phyloP scores from a whole-genome alignment of 2,113 vertebrate genomes.

The Erythrocercus mccallii region DNA sequence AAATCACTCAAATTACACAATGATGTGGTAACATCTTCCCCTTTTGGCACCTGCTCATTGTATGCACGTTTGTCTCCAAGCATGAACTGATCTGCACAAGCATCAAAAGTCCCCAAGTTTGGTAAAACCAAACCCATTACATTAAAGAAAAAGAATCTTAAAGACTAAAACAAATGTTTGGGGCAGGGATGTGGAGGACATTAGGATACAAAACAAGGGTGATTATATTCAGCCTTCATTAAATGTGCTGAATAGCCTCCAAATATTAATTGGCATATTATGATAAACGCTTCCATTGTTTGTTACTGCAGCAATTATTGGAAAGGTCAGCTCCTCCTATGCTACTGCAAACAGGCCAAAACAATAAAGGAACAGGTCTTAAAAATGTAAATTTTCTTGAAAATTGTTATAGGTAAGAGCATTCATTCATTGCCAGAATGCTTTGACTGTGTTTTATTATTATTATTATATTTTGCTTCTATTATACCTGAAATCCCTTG shows the following conservation, averaged over 20 bases:
- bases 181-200: not conserved
- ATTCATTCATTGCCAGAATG: not conserved
- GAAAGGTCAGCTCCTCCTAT: conserved; percentile 31
- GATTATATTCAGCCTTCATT: conserved; percentile 14
- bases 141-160: not conserved
- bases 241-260: not conserved
- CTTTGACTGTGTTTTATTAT: not conserved
- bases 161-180: not conserved
- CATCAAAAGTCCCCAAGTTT: not conserved
- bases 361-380: not conserved
- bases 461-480: not conserved
- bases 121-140: not conserved
- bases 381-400: not conserved
- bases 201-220: not conserved
- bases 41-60: not conserved
- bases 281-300: conserved; percentile 5
- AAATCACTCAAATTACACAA: not conserved
- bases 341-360: not conserved
- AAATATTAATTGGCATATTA: conserved; percentile 5
- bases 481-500: not conserved
- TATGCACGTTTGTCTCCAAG: not conserved
- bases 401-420: not conserved
- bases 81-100: not conserved
- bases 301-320: conserved; percentile 27
- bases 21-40: not conserved